Evolutionary conservation across 2,888 invertebrate genomes (phyloP).

Genomic region (Agriopis marginaria): DNA sequence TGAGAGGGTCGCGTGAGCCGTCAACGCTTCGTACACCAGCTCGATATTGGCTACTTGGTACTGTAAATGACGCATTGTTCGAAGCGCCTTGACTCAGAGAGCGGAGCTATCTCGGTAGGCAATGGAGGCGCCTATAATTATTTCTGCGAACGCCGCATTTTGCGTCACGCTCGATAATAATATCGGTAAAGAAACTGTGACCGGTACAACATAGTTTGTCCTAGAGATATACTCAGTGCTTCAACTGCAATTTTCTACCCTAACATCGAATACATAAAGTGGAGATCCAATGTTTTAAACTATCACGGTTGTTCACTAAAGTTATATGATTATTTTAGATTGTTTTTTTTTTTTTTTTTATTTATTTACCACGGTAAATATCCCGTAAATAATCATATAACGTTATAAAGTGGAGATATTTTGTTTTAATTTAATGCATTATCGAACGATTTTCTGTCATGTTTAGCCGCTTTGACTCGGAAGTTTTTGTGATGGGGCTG

Average conservation of each 20-base stretch:
- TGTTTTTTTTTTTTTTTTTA: no score
- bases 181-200: constrained; percentile 13
- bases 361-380: no score
- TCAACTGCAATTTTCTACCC: constrained; percentile 1
- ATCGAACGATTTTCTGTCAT: background rate
- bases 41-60: background rate
- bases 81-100: background rate
- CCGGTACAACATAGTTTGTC: constrained; percentile 2
- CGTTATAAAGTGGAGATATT: no score
- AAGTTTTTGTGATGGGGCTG: constrained; percentile 1
- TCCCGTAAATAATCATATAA: no score
- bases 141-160: constrained; percentile 39
- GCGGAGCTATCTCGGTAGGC: background rate
- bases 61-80: constrained; percentile 20
- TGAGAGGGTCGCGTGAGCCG: background rate
- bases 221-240: background rate
- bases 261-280: background rate
- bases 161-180: constrained; percentile 32
- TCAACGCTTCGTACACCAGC: background rate
- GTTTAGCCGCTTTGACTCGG: constrained; percentile 5
- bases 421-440: background rate
- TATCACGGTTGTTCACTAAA: no score
- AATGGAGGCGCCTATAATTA: constrained; percentile 19
- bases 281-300: no score
- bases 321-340: no score